Conservation (phyloP, 2,113 vertebrate species). For the Myotis brandtii region DNA sequence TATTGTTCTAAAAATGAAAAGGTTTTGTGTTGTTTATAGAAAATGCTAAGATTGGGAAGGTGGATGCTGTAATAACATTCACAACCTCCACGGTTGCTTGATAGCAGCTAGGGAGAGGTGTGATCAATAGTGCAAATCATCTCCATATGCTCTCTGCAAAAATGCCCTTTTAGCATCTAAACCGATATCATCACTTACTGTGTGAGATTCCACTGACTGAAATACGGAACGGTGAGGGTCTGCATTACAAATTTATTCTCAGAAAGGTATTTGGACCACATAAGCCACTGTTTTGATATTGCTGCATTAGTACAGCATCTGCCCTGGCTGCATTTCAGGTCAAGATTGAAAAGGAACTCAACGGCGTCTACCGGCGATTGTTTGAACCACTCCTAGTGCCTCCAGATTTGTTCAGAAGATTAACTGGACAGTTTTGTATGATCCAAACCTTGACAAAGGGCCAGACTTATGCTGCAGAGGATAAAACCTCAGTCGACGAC, state of each 20-base stretch:
- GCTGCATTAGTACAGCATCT: not conserved
- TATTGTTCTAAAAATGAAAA: not conserved
- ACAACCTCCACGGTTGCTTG: not conserved
- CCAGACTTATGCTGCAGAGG: slow-evolving; percentile 95
- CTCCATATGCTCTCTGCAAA: not conserved
- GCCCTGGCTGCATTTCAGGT: slow-evolving; percentile 88
- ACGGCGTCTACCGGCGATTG: slow-evolving; percentile 93
- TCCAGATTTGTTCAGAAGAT: slow-evolving; percentile 94
- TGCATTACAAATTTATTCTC: not conserved
- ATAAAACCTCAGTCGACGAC: slow-evolving; percentile 98
- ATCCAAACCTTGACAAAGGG: slow-evolving; percentile 95
- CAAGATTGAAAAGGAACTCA: slow-evolving; percentile 96
- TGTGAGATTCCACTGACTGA: not conserved
- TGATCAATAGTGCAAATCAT: not conserved
- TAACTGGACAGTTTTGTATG: slow-evolving; percentile 98
- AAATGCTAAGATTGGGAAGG: not conserved
- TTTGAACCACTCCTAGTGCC: slow-evolving; percentile 96
- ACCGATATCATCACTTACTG: not conserved
- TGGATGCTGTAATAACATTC: not conserved
- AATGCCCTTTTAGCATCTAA: not conserved
- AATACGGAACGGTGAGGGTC: not conserved
- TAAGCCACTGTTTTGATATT: not conserved
- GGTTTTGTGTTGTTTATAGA: not conserved
- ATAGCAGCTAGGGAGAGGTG: not conserved
- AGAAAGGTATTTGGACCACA: not conserved